phyloP scores from a whole-genome alignment of 2,113 vertebrate species.

The Cinclus mexicanus region DNA sequence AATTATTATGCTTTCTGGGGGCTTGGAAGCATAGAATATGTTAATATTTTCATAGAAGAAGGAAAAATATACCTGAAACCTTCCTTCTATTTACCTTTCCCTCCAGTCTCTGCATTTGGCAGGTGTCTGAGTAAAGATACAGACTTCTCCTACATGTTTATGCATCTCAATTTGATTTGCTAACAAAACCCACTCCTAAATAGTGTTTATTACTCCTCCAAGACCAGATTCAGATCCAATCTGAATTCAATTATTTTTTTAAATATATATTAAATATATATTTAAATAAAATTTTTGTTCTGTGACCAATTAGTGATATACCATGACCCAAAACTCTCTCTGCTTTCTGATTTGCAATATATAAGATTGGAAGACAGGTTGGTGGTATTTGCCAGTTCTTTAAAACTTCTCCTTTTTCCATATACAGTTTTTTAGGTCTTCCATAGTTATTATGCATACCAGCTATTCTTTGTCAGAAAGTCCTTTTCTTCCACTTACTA shows the following conservation, averaged over 20 bases:
- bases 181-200: not conserved
- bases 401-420: not conserved
- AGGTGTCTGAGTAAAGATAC: not conserved
- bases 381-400: not conserved
- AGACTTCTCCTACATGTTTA: not conserved
- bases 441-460: not conserved
- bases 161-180: not conserved
- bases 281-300: not conserved
- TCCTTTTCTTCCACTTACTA: not conserved
- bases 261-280: too few relatives aligned
- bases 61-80: not conserved
- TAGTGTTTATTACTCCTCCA: not conserved
- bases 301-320: not conserved
- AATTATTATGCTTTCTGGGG: not conserved
- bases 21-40: not conserved
- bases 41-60: not conserved
- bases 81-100: not conserved
- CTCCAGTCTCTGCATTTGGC: not conserved
- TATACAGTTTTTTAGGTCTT: not conserved
- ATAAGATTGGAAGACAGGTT: not conserved
- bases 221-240: not conserved
- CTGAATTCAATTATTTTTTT: not conserved
- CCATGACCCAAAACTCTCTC: not conserved
- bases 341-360: not conserved
- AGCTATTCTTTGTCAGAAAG: not conserved